Percentiles rank a stretch among this genome's conserved stretches.
These are phyloP conservation scores for Rotaria socialis DNA, from an alignment of 2,888 invertebrate species.

Conservation along the genomic window DNA sequence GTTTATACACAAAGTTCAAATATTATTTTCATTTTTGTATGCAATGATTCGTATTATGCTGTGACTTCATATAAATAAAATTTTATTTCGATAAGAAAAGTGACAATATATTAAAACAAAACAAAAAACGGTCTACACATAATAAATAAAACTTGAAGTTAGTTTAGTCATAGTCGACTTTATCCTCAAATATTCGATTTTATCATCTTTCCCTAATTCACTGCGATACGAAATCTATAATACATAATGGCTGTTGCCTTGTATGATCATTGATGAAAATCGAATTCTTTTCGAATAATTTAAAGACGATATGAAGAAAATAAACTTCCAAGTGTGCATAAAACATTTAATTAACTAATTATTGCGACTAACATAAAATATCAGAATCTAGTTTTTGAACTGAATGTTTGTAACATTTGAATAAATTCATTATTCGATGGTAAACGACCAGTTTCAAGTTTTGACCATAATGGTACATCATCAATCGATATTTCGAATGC, in stretches of 20 bases:
- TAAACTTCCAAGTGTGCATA: not conserved
- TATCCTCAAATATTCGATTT: not conserved
- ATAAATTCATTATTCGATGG: slow-evolving; percentile 92
- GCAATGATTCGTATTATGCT: too few relatives aligned
- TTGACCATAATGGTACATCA: slow-evolving; percentile 93
- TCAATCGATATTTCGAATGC: slow-evolving; percentile 92
- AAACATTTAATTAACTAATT: not conserved
- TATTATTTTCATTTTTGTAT: too few relatives aligned
- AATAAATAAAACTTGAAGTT: not conserved
- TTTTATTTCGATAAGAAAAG: not conserved
- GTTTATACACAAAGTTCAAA: too few relatives aligned
- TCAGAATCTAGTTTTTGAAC: not conserved
- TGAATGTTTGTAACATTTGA: slow-evolving; percentile 70
- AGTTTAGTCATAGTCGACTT: not conserved
- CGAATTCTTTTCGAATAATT: not conserved
- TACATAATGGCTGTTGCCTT: not conserved
- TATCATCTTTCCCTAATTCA: too few relatives aligned
- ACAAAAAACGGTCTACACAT: not conserved
- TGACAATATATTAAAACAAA: not conserved
- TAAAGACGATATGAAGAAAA: not conserved
- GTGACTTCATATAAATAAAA: not conserved
- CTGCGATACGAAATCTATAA: not conserved
- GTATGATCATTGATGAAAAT: not conserved
- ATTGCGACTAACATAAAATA: not conserved
- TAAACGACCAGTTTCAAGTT: slow-evolving; percentile 90